phyloP scores from a whole-genome alignment of 2,113 vertebrate species.

The Cyphomyrus plagiostoma region DNA sequence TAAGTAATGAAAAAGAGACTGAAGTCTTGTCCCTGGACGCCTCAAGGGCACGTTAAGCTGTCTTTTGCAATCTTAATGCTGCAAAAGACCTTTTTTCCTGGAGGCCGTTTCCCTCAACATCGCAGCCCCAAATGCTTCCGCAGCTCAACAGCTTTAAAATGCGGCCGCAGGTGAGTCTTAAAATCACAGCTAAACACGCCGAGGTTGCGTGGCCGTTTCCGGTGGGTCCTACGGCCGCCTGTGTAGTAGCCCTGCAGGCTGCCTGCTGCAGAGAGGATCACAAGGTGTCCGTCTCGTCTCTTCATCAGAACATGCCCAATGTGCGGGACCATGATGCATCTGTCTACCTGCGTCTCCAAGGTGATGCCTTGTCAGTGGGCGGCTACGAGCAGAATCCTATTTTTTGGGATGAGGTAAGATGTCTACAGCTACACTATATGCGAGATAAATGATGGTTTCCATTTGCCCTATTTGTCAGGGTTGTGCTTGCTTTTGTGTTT shows the following conservation, averaged over 20 bases:
- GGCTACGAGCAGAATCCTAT: constrained; percentile 91
- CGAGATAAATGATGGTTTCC: neutral
- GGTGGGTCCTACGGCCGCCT: neutral
- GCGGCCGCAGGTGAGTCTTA: neutral
- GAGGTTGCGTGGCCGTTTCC: neutral
- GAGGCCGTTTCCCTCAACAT: neutral
- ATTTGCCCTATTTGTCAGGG: neutral
- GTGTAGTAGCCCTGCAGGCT: neutral
- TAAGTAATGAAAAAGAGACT: neutral
- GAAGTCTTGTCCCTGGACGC: neutral
- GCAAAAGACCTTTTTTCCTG: neutral
- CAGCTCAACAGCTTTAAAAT: neutral
- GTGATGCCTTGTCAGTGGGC: constrained; percentile 92
- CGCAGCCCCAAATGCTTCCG: neutral
- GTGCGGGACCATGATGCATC: constrained; percentile 93
- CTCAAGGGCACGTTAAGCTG: too few relatives aligned
- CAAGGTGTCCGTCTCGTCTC: constrained; percentile 1
- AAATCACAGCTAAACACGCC: neutral
- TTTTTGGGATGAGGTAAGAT: constrained; percentile 90
- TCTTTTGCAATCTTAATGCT: neutral
- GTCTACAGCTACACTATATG: neutral
- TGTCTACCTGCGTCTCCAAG: constrained; percentile 93
- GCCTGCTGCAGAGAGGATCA: neutral
- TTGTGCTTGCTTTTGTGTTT: neutral
- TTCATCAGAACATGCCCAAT: constrained; percentile 89